Conservation (phyloP, 2,888 invertebrate species). For the Autographa gamma region DNA sequence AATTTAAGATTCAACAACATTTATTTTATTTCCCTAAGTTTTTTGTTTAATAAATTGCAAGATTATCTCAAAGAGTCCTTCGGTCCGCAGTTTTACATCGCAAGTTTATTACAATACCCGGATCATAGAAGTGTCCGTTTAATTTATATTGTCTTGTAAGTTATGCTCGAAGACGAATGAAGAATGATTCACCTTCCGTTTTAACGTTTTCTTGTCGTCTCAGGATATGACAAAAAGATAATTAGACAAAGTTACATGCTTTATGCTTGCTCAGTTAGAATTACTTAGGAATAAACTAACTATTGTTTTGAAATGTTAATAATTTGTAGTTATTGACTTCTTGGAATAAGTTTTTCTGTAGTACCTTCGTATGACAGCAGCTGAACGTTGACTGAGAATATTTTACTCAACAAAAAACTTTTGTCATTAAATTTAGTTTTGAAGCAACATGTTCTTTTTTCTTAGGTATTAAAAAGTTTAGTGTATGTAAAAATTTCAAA, state of each 20-base stretch:
- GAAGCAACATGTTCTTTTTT: too few relatives aligned
- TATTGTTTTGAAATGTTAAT: too few relatives aligned
- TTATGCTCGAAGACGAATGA: conserved; percentile 7
- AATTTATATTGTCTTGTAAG: background rate
- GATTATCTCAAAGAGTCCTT: background rate
- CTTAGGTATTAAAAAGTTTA: too few relatives aligned
- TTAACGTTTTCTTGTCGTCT: background rate
- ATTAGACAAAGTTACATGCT: background rate
- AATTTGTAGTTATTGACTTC: too few relatives aligned
- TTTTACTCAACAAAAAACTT: too few relatives aligned
- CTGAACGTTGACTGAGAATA: too few relatives aligned
- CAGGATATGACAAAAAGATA: background rate
- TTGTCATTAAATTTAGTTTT: too few relatives aligned
- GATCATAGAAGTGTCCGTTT: background rate
- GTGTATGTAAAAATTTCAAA: too few relatives aligned
- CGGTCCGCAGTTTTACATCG: background rate
- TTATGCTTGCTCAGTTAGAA: background rate
- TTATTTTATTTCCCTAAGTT: background rate
- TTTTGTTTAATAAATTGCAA: background rate
- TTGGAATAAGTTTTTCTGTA: too few relatives aligned
- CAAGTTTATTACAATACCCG: background rate
- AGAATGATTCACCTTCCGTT: conserved; percentile 17
- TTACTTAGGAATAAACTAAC: background rate
- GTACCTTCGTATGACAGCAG: too few relatives aligned
- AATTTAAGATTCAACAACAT: background rate